Base-by-base conservation (phyloP, 2,888 invertebrate genomes). In the Acleris holmiana region DNA sequence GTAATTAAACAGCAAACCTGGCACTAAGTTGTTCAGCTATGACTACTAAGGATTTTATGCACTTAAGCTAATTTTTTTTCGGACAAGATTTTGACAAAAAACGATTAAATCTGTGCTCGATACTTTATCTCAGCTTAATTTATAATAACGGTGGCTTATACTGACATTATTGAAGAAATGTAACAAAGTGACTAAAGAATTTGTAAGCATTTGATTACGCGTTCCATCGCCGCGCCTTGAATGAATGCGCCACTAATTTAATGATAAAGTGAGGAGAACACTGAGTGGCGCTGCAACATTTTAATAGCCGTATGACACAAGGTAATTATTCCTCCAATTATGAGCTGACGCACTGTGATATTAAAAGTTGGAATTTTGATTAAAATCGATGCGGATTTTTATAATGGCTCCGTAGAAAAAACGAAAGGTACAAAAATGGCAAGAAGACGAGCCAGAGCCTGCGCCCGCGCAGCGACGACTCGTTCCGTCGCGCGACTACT, bases 291-390 rank as follows among this genome's bases (percentile, higher is more conserved):
- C 58, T 69, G 73, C 74, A 77, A 78, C 74, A 77, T 79, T 80
- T 84, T 85, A 79, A 83, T 81, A 74, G 76, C 69, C 73, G 76
- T 77, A 75, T 85, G 85, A 84, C 84, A 87, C 80, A 80, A 78
- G 78, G 79, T 83, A 83, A 85, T 85, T 88, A 86, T 83, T 80
- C 77, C 73, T 83, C 79, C 87, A 87, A 88, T 88, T 86, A 88
- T 83, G 84, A 84, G 74, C 76, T 76, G 79, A 77, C 75, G 75
- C 80, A 76, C 75, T 73, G 82, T 83, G 83, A 85, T 87, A 88
- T 88, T 88, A 85, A 85, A 84, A 83, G 78, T 78, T 79, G 86
- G 86, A 86, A 88, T 89, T 89, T 88, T 86, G 86, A 89, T 90
- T 88, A 90, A 88, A 90, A 84, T 78, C 83, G 82, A 85, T 83